Evolutionary conservation across 2,113 vertebrate species (phyloP).

Genomic region (Arothron firmamentum): DNA sequence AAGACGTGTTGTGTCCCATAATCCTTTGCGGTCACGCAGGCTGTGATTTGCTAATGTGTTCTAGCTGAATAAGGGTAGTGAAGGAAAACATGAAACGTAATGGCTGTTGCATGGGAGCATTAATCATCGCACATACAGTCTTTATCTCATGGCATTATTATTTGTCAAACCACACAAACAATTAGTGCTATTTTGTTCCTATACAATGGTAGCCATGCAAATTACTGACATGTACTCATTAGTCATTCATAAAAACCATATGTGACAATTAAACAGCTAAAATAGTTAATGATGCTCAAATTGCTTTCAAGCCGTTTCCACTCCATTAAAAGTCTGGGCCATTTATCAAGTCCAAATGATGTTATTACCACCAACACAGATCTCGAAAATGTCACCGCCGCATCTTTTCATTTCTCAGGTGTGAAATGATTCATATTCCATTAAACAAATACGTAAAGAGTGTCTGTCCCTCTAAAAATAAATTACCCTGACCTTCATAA

Average conservation of each 20-base stretch:
- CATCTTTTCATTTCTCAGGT: constrained; percentile 71
- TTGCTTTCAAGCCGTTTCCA: constrained; percentile 62
- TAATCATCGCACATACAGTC: too few relatives aligned
- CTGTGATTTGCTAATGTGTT: too few relatives aligned
- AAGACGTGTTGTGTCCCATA: too few relatives aligned
- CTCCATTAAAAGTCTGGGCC: constrained; percentile 54
- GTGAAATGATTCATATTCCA: constrained; percentile 70
- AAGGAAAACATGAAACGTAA: too few relatives aligned
- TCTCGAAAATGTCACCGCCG: constrained; percentile 71
- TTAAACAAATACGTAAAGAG: constrained; percentile 69
- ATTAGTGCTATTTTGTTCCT: constrained; percentile 7
- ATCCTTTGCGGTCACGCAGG: too few relatives aligned
- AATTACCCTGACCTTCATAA: constrained; percentile 76
- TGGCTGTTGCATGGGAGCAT: too few relatives aligned
- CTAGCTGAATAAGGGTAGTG: too few relatives aligned
- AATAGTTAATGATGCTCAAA: constrained; percentile 59
- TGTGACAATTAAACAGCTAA: constrained; percentile 60
- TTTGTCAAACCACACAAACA: neutral
- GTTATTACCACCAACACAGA: constrained; percentile 63
- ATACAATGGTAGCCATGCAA: neutral
- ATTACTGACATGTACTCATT: constrained; percentile 29
- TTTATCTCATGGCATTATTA: too few relatives aligned
- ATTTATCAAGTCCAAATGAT: constrained; percentile 70
- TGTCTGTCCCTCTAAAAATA: constrained; percentile 64
- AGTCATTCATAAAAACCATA: constrained; percentile 47